Evolutionary conservation across 2,797 vertebrate species (phyloP).

Genomic region (Enteromius argenteus): DNA sequence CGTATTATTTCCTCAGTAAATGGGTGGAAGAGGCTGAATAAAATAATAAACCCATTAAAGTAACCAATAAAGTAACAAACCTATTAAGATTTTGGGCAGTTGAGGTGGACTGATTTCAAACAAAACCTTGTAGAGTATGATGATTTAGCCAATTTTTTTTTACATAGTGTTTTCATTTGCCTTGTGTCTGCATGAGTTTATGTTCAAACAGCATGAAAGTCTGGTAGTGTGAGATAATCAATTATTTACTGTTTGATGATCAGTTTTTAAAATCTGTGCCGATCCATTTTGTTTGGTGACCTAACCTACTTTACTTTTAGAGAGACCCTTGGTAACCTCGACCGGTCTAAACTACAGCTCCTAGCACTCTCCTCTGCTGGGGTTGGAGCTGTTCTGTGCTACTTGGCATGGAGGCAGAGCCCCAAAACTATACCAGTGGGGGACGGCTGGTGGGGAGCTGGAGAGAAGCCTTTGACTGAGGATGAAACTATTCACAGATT

Average conservation of each 20-base stretch:
- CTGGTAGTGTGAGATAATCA: background rate
- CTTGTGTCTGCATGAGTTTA: background rate
- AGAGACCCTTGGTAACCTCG: slow-evolving; percentile 66
- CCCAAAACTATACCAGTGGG: slow-evolving; percentile 79
- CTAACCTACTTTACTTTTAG: slow-evolving; percentile 57
- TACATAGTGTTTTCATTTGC: background rate
- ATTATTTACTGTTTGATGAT: background rate
- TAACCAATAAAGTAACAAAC: background rate
- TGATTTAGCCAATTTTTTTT: background rate
- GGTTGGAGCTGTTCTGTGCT: slow-evolving; percentile 77
- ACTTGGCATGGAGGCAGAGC: slow-evolving; percentile 69
- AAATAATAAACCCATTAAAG: background rate
- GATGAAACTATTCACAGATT: slow-evolving; percentile 81
- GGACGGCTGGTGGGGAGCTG: slow-evolving; percentile 88
- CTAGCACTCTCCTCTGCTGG: slow-evolving; percentile 75
- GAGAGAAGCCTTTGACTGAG: slow-evolving; percentile 68
- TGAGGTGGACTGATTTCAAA: background rate
- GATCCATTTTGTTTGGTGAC: no score
- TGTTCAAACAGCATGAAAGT: background rate
- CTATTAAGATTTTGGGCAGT: background rate
- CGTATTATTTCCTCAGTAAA: background rate
- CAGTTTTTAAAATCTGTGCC: background rate
- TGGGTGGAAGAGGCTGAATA: background rate
- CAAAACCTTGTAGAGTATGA: background rate
- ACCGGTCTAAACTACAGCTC: slow-evolving; percentile 64